These are phyloP conservation scores for Hypothenemus hampei DNA, from an alignment of 1,140 invertebrate genomes.

Conservation along the genomic window DNA sequence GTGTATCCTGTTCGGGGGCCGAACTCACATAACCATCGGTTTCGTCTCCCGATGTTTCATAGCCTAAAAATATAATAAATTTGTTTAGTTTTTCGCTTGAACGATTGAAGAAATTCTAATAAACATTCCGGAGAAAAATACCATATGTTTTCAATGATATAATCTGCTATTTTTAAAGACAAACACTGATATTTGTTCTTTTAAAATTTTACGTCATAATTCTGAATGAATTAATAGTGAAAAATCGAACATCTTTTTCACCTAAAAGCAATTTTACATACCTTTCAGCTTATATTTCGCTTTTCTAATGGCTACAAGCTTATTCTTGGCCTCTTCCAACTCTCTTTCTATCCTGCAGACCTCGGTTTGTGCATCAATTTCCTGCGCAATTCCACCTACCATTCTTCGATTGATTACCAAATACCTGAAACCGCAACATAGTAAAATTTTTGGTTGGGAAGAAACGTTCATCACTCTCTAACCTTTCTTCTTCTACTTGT, in stretches of 20 bases:
- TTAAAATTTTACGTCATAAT: too few relatives aligned
- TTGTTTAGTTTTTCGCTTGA: too few relatives aligned
- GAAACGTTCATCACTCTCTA: neutral
- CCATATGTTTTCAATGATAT: too few relatives aligned
- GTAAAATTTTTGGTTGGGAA: too few relatives aligned
- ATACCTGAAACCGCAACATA: constrained; percentile 37
- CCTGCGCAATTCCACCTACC: constrained; percentile 90
- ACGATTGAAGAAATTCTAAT: too few relatives aligned
- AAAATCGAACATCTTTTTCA: neutral
- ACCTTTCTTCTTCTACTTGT: constrained; percentile 85
- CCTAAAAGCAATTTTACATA: neutral
- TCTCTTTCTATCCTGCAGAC: constrained; percentile 91
- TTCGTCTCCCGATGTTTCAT: constrained; percentile 43
- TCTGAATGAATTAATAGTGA: too few relatives aligned
- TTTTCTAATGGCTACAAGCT: constrained; percentile 77
- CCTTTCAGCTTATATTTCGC: constrained; percentile 72
- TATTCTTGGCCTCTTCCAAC: constrained; percentile 85
- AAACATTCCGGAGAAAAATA: too few relatives aligned
- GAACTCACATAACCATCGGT: constrained; percentile 43
- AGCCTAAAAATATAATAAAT: constrained; percentile 32
- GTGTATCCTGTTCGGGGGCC: constrained; percentile 38
- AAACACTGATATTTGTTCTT: too few relatives aligned
- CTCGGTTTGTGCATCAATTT: constrained; percentile 65
- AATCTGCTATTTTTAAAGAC: too few relatives aligned
- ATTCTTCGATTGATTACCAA: constrained; percentile 85